Base-by-base conservation (phyloP, 2,113 vertebrate genomes). In the Atrichornis clamosus region DNA sequence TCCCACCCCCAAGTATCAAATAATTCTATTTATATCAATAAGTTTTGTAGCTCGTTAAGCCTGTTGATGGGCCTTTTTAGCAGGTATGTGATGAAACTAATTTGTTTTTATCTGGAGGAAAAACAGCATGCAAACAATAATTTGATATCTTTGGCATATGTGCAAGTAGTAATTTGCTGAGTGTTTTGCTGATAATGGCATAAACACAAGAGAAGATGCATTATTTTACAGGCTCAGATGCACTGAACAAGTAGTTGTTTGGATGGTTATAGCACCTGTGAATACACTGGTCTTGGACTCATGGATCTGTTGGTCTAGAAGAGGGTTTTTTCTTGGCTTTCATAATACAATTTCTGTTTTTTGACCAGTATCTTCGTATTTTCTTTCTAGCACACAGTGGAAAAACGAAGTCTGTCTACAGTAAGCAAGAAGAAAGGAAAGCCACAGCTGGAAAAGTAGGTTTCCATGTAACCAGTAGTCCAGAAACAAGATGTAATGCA, bases 381-480 rank as follows among this genome's bases (percentile, higher is more conserved):
- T 84, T 96, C 50, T 92, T 55, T 75, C 15, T 96, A 98, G 98
- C 97, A 97, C 93, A 86, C 97, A 73, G 91, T 88, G 37, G 98
- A 99, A 89, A 98, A 98, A 90, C 95, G 97, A 95, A 96, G 55
- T 78, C 95, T 97, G 64, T 93, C 97, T 77, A 49, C 97, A 90
- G 84, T 96, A 84, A 98, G 65, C 93, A 98, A 98, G 97, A 98
- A 98, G 94, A 98, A 98, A 95, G 98, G 97, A 94, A 98, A 98
- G 50, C 87, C 97, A 60, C 95, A 98, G 39, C 90, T 97, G 79
- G 98, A 98, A 97, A 98, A 98, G 98, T 99, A 98, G 58, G 97
- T 98, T 72, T 89, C 59, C 88, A 50, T 59, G 37, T 87, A 94
- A 64, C 52, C 4, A 11, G 23, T 84, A 78, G 49, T 85, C 42